Evolutionary conservation across 1,140 invertebrate species (phyloP), one percentile per base, ranked within the genome.

Genomic region (Drosophila bocqueti): DNA sequence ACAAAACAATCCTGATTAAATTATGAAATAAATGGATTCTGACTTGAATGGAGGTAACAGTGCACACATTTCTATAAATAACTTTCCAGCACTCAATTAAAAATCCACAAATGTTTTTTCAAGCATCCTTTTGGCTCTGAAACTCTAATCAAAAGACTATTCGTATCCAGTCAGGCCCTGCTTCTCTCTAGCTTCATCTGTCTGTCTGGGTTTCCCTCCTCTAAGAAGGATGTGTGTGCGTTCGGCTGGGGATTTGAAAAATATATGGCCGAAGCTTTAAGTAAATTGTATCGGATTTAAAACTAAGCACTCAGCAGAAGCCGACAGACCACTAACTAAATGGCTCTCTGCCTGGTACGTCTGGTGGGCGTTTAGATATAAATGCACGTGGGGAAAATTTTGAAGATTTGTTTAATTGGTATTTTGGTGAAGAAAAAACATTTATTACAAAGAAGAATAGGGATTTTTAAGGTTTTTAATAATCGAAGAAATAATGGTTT

Each of bases 201-300:
- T 5, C 11, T 47, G 21, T 5, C 10, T 45, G 24, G 45, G 15
- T 40, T 46, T 68, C 4, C 5, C 36, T 29, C 9, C 31, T 3
- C 15, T n/a, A 49, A 18, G 58, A 38, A 21, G 21, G 16, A 18
- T 52, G 46, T 40, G 45, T 68, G 59, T 62, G 47, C 52, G 47
- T 62, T 40, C 36, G 49, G 47, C 7, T 36, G 40, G 36, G 31
- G 79, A 68, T 76, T 77, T 63, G 50, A 29, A 45, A 46, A 81
- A 84, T 84, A 76, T 87, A 87, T 87, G 76, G 50, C 34, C 57
- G 34, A 62, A 63, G 80, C 71, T 87, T 86, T 62, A 87, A 87
- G 59, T 76, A 85, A 86, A 87, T 86, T 85, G 83, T 83, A 79
- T 79, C 75, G 71, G 83, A 80, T 67, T 86, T 86, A 80, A 77